Evolutionary conservation across 1,140 invertebrate genomes (phyloP).

Genomic region (Drosophila ananassae): DNA sequence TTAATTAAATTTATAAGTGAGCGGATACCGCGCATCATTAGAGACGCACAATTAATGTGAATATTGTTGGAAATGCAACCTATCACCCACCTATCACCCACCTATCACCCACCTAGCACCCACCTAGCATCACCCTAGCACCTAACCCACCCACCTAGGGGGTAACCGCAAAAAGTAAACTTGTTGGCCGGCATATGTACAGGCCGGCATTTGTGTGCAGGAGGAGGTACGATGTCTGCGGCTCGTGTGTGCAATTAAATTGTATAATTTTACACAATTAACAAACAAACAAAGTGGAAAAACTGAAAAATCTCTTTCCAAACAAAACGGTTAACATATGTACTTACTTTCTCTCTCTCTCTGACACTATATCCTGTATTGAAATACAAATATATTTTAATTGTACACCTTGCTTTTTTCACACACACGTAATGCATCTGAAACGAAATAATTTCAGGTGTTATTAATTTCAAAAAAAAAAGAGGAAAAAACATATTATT

Average conservation of each 20-base stretch:
- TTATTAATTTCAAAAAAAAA: constrained; percentile 58
- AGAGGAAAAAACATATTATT: constrained; percentile 18
- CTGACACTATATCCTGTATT: too few relatives aligned
- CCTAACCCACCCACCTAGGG: background rate
- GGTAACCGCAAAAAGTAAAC: constrained; percentile 67
- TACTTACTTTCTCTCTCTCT: background rate
- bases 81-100: too few relatives aligned
- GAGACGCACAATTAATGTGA: constrained; percentile 67
- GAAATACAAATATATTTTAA: constrained; percentile 1
- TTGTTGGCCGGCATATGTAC: constrained; percentile 45
- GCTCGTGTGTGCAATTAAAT: constrained; percentile 74
- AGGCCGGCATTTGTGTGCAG: background rate
- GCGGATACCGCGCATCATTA: constrained; percentile 68
- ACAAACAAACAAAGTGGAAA: constrained; percentile 62
- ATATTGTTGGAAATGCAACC: constrained; percentile 46
- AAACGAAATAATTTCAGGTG: constrained; percentile 61
- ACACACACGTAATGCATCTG: constrained; percentile 45
- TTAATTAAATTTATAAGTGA: constrained; percentile 77
- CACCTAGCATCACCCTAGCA: too few relatives aligned
- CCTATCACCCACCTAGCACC: too few relatives aligned
- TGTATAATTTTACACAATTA: constrained; percentile 79
- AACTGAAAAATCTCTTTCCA: constrained; percentile 53
- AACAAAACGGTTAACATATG: constrained; percentile 56
- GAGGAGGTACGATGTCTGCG: constrained; percentile 6
- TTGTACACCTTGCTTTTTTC: constrained; percentile 51